Conservation (phyloP, 2,797 vertebrate genomes). For the Erethizon dorsatum region DNA sequence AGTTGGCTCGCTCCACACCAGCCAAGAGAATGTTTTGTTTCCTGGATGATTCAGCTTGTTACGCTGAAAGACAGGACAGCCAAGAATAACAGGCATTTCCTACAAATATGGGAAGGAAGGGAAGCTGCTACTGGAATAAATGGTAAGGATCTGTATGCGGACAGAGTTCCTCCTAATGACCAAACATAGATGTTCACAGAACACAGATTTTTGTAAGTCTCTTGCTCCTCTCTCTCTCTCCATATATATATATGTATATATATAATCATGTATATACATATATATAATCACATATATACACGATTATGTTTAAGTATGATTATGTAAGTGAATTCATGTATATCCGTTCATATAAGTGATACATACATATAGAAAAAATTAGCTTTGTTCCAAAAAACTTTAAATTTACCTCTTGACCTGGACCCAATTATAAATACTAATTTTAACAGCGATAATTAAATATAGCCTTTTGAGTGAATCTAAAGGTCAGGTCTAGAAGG, state of each 20-base stretch:
- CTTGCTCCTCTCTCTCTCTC: neutral
- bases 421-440: neutral
- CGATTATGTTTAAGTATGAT: neutral
- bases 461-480: neutral
- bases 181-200: neutral
- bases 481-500: neutral
- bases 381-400: neutral
- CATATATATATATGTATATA: too few relatives aligned
- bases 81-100: neutral
- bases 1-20: neutral
- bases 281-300: too few relatives aligned
- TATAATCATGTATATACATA: too few relatives aligned
- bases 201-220: neutral
- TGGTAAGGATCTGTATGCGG: neutral
- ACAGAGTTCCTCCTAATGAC: neutral
- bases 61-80: neutral
- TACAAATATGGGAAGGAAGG: neutral
- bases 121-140: neutral
- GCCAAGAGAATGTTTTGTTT: neutral
- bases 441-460: constrained; percentile 9
- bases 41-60: neutral
- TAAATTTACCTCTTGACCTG: constrained; percentile 9
- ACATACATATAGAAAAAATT: neutral
- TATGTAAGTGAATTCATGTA: neutral
- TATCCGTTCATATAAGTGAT: neutral